A percentile compares a stretch with the other conserved stretches of the same genome.
Conservation (phyloP, 2,888 invertebrate species). For the Tillus elongatus region DNA sequence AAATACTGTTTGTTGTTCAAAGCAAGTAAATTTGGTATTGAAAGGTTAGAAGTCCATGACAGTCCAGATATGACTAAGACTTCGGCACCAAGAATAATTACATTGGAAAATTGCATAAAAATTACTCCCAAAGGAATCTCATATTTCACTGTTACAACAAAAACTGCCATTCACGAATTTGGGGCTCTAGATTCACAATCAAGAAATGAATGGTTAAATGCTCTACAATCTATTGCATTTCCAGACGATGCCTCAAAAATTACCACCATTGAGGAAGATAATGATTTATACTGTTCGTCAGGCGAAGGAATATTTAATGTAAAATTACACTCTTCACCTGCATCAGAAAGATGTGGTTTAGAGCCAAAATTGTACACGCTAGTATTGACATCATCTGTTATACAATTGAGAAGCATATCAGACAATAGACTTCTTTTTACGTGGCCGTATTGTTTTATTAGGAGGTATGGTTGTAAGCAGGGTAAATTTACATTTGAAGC, state of each 20-base stretch:
- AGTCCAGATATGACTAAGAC: conserved; percentile 54
- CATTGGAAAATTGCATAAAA: conserved; percentile 81
- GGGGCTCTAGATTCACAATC: conserved; percentile 61
- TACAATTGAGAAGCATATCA: conserved; percentile 61
- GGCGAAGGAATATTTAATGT: conserved; percentile 72
- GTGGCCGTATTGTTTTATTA: conserved; percentile 78
- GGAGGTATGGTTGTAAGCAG: conserved; percentile 76
- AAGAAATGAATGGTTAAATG: conserved; percentile 67
- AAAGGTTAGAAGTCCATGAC: conserved; percentile 78
- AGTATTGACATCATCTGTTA: conserved; percentile 63
- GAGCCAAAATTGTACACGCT: conserved; percentile 60
- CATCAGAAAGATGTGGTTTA: conserved; percentile 66
- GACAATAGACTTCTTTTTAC: conserved; percentile 59
- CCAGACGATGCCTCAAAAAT: conserved; percentile 51
- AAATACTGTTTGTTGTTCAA: conserved; percentile 69
- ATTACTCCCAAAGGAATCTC: conserved; percentile 57
- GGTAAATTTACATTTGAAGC: conserved; percentile 84
- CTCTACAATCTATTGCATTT: conserved; percentile 74
- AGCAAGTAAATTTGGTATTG: conserved; percentile 77
- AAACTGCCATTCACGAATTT: conserved; percentile 52
- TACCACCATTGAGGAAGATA: conserved; percentile 70
- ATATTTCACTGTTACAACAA: conserved; percentile 62
- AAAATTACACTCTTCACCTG: conserved; percentile 67
- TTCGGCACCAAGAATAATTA: conserved; percentile 63
- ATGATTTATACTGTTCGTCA: conserved; percentile 79